phyloP scores from a whole-genome alignment of 2,113 vertebrate genomes.

The Perca flavescens region DNA sequence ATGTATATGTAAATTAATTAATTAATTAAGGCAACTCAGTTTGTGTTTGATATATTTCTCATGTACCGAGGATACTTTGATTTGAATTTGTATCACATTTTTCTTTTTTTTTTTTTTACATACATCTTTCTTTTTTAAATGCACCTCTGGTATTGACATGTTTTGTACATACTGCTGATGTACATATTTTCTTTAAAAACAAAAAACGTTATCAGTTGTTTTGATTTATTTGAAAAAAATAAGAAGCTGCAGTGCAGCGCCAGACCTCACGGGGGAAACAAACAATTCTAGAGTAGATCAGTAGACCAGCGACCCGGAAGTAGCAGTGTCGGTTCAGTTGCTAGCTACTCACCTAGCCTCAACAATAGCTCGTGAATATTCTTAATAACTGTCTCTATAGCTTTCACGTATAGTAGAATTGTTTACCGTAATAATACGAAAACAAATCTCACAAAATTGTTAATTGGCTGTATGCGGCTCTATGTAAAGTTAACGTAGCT shows the following conservation, averaged over 20 bases:
- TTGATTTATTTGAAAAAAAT: too few species aligned
- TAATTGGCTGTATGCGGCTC: not conserved
- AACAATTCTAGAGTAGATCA: not conserved
- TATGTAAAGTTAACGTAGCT: not conserved
- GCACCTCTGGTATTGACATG: too few species aligned
- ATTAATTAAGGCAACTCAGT: too few species aligned
- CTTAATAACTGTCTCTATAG: not conserved
- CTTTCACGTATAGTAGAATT: not conserved
- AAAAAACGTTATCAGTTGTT: too few species aligned
- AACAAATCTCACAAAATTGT: not conserved
- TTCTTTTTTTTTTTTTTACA: too few species aligned
- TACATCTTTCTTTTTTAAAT: too few species aligned
- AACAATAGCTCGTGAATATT: slow-evolving; percentile 36
- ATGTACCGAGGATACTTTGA: too few species aligned
- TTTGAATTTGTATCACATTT: too few species aligned
- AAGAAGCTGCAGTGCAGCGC: slow-evolving; percentile 12
- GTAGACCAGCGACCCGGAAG: slow-evolving; percentile 10
- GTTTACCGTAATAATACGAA: not conserved
- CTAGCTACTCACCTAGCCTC: not conserved
- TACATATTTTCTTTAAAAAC: too few species aligned
- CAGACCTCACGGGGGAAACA: slow-evolving; percentile 42
- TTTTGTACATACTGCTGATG: too few species aligned
- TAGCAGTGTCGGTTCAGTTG: not conserved
- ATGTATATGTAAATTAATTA: too few species aligned
- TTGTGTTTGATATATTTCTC: too few species aligned